Conservation (phyloP, 2,888 invertebrate genomes). For the Protonemura montana region DNA sequence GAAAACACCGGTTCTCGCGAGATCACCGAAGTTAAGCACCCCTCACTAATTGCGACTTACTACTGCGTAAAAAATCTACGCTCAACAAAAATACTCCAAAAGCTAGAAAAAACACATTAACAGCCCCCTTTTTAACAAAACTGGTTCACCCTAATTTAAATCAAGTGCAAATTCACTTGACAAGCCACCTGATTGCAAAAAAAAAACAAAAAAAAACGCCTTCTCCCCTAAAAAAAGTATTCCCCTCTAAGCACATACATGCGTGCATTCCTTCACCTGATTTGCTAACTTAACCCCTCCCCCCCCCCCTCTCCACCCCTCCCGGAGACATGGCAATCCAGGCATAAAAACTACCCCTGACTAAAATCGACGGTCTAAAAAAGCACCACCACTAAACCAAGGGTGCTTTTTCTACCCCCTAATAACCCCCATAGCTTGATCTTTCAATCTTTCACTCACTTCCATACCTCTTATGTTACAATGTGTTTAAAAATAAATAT, state of each 20-base stretch:
- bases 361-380: not conserved
- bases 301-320: too few relatives aligned
- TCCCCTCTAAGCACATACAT: not conserved
- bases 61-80: too few relatives aligned
- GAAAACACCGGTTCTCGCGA: too few relatives aligned
- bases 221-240: not conserved
- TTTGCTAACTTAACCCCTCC: not conserved
- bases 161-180: not conserved
- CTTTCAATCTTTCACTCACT: not conserved
- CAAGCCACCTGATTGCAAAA: not conserved
- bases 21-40: too few relatives aligned
- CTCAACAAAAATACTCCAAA: too few relatives aligned
- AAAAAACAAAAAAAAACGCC: not conserved
- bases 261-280: not conserved
- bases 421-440: not conserved
- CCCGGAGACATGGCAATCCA: not conserved
- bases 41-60: too few relatives aligned
- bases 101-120: too few relatives aligned
- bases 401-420: not conserved
- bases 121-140: too few relatives aligned
- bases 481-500: conserved; percentile 4
- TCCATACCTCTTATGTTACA: not conserved
- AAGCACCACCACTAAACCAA: not conserved
- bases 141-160: not conserved
- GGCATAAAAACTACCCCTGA: not conserved